Percentiles rank a stretch among this genome's conserved stretches.
phyloP scores from a whole-genome alignment of 1,140 invertebrate genomes.

The Zeugodacus cucurbitae region DNA sequence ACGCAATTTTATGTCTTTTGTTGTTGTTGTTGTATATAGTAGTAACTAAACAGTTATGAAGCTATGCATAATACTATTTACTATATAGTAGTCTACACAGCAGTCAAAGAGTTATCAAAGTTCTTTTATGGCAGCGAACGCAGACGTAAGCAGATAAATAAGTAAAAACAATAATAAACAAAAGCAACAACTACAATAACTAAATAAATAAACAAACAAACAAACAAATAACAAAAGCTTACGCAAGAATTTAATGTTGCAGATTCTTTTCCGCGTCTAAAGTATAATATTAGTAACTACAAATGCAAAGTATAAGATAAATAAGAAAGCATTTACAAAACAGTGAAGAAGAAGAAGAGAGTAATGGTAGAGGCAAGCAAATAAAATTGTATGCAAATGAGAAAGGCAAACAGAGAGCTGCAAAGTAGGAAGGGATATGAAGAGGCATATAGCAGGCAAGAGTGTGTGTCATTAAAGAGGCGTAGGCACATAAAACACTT shows the following conservation, averaged over 20 bases:
- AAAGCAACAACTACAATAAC: background rate
- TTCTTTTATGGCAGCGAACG: background rate
- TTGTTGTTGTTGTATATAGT: background rate
- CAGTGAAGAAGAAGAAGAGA: background rate
- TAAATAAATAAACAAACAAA: background rate
- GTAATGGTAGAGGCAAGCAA: background rate
- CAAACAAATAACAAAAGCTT: conserved; percentile 6
- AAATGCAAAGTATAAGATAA: background rate
- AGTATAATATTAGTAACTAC: conserved; percentile 13
- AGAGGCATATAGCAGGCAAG: background rate
- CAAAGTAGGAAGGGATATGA: background rate
- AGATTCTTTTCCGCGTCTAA: background rate
- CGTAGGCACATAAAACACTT: background rate
- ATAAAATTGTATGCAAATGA: background rate
- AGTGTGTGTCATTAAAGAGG: background rate
- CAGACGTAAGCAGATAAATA: background rate
- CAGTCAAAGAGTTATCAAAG: background rate
- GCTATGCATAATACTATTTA: background rate
- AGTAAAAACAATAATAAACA: background rate
- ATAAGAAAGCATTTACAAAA: background rate
- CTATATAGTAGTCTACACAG: background rate
- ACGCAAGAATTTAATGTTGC: background rate
- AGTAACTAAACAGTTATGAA: background rate
- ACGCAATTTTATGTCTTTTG: background rate
- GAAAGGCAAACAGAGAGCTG: background rate